A percentile compares a stretch with the other conserved stretches of the same genome.
These are phyloP conservation scores for Psittacara wagleri DNA, from an alignment of 2,113 vertebrate genomes.

Conservation along the genomic window DNA sequence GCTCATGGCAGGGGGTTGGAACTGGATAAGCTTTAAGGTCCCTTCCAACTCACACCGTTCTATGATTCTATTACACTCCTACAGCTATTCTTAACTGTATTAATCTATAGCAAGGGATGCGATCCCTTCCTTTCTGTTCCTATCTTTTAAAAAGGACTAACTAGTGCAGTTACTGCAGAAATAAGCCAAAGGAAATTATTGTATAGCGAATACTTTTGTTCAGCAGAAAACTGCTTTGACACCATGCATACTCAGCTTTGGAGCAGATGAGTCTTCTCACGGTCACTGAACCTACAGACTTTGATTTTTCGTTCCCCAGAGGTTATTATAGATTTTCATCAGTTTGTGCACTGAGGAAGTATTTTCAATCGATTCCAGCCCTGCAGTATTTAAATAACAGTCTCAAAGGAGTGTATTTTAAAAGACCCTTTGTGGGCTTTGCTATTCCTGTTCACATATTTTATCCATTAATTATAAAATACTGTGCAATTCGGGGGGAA, in stretches of 20 bases:
- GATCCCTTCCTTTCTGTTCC: not conserved
- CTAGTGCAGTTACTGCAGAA: not conserved
- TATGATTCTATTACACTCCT: not conserved
- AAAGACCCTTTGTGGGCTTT: not conserved
- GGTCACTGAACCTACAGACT: not conserved
- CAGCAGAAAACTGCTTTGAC: not conserved
- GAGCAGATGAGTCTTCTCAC: not conserved
- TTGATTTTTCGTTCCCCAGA: constrained; percentile 11
- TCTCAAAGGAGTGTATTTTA: not conserved
- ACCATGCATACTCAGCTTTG: not conserved
- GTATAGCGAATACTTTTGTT: not conserved
- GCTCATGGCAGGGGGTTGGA: not conserved
- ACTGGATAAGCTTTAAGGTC: not conserved
- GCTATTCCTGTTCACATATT: not conserved
- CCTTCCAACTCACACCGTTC: not conserved
- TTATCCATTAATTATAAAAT: not conserved
- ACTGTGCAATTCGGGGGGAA: not conserved
- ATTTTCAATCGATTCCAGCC: not conserved
- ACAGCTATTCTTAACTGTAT: not conserved
- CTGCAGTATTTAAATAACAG: not conserved
- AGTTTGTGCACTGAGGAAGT: not conserved
- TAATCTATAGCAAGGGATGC: not conserved
- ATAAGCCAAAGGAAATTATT: not conserved
- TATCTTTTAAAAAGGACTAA: not conserved
- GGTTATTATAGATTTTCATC: constrained; percentile 14